These are phyloP conservation scores for Atrina japonica DNA, from an alignment of 2,888 invertebrate species.

Conservation along the genomic window DNA sequence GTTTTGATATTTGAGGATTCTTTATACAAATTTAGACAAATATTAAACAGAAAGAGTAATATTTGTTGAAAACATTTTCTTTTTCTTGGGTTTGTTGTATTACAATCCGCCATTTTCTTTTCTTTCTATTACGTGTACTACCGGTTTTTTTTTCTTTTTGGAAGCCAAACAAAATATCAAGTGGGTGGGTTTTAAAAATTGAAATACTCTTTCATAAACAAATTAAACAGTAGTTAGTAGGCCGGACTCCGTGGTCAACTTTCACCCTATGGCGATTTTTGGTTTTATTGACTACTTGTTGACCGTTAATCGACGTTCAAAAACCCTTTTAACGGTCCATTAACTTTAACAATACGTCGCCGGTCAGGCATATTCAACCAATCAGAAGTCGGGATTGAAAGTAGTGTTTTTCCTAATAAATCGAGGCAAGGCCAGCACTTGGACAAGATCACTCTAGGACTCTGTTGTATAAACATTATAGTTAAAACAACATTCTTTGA, in stretches of 20 bases:
- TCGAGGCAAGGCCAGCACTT: too few species aligned
- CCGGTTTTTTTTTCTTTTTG: too few species aligned
- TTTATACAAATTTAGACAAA: background rate
- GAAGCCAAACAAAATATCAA: background rate
- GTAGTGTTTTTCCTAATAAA: too few species aligned
- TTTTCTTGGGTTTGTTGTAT: background rate
- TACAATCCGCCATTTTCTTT: too few species aligned
- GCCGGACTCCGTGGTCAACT: conserved; percentile 13
- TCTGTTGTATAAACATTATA: too few species aligned
- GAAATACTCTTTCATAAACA: conserved; percentile 13
- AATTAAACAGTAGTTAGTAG: conserved; percentile 11
- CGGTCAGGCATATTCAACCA: conserved; percentile 6
- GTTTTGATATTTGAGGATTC: background rate
- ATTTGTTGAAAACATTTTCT: conserved; percentile 12
- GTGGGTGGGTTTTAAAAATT: conserved; percentile 23
- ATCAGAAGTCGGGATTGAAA: conserved; percentile 8
- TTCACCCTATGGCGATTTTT: conserved; percentile 13
- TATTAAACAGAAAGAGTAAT: conserved; percentile 17
- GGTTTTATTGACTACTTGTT: conserved; percentile 21
- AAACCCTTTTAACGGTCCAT: conserved; percentile 16
- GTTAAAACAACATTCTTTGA: too few species aligned
- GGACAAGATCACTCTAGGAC: too few species aligned
- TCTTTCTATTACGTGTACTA: too few species aligned
- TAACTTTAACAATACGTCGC: conserved; percentile 4
- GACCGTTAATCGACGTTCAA: conserved; percentile 20